These are phyloP conservation scores for Sebastes oblongus DNA, from an alignment of 2,797 vertebrate genomes.

Conservation along the genomic window DNA sequence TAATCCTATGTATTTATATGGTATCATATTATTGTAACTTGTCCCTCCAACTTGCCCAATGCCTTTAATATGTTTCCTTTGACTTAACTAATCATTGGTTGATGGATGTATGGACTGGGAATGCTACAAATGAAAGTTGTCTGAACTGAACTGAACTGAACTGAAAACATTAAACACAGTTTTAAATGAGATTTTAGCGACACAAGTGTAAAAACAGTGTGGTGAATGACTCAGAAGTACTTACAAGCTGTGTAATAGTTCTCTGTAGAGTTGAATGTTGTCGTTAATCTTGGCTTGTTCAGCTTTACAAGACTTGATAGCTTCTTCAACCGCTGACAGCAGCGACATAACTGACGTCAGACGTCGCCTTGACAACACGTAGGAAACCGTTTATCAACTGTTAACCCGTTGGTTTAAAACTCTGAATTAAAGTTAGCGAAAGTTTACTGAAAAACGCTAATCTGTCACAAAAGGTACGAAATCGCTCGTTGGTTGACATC, in stretches of 20 bases:
- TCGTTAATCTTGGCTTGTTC: conserved; percentile 73
- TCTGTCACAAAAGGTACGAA: neutral
- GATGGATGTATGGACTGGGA: too few species aligned
- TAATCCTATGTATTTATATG: too few species aligned
- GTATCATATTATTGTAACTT: too few species aligned
- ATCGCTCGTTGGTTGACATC: neutral
- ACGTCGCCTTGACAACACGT: neutral
- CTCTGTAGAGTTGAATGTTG: conserved; percentile 59
- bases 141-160: too few species aligned
- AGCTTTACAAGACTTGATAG: conserved; percentile 59
- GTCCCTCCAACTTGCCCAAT: too few species aligned
- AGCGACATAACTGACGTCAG: conserved; percentile 65
- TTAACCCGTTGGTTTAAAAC: neutral
- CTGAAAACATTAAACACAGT: neutral
- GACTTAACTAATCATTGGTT: too few species aligned
- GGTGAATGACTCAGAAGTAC: neutral
- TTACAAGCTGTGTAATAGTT: conserved; percentile 74
- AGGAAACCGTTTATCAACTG: neutral
- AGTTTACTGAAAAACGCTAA: fast-evolving
- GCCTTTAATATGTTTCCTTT: too few species aligned
- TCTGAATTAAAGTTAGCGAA: fast-evolving
- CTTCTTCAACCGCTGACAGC: conserved; percentile 55
- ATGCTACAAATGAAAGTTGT: too few species aligned
- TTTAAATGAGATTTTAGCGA: neutral
- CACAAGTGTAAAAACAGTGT: neutral